Evolutionary conservation across 2,797 vertebrate species (phyloP).

Genomic region (Gallirallus australis): DNA sequence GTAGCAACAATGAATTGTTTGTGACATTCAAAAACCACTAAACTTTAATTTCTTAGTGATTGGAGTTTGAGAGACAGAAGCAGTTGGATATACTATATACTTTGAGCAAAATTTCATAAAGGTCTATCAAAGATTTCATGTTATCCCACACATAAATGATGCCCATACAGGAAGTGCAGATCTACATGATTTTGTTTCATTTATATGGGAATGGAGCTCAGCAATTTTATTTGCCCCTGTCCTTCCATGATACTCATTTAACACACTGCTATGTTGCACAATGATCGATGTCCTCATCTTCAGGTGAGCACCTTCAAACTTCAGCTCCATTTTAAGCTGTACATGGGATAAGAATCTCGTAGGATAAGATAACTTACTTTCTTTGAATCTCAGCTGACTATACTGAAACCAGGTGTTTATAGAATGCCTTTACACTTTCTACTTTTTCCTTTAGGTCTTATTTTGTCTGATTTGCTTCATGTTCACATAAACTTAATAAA

Average conservation of each 20-base stretch:
- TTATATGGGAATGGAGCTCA: neutral
- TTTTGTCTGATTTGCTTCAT: slow-evolving; percentile 23
- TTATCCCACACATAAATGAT: neutral
- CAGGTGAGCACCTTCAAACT: neutral
- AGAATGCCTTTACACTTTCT: neutral
- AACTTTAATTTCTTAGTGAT: neutral
- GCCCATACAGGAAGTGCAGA: neutral
- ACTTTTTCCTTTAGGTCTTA: neutral
- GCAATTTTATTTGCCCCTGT: neutral
- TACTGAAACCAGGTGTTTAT: neutral
- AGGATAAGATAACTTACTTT: neutral
- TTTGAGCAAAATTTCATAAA: neutral
- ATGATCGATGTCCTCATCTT: neutral
- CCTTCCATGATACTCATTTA: neutral
- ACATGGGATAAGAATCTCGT: neutral
- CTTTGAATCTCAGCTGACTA: neutral
- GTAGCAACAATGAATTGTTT: neutral
- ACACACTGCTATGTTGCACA: neutral
- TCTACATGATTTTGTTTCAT: neutral
- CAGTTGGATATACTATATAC: neutral
- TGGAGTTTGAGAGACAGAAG: neutral
- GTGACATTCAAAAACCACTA: neutral
- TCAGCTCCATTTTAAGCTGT: neutral
- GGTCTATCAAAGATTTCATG: neutral
- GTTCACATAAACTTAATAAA: slow-evolving; percentile 10